Percentiles rank a stretch among this genome's conserved stretches.
phyloP scores from a whole-genome alignment of 2,888 invertebrate genomes.

The Andrena haemorrhoa region DNA sequence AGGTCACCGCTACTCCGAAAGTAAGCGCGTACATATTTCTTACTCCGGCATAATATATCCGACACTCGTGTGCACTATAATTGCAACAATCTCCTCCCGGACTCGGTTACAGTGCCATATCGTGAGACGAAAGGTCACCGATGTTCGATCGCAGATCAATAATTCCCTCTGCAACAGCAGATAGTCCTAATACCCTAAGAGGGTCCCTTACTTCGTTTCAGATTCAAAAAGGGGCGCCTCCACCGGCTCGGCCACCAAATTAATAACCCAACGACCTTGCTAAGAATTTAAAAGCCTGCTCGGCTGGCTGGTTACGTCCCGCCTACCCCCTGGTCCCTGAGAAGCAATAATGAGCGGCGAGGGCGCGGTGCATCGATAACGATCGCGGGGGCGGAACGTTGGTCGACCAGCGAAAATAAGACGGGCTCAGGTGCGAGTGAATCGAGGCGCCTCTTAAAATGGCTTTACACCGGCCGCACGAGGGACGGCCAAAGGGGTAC shows the following conservation, averaged over 20 bases:
- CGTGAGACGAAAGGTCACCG: background rate
- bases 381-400: background rate
- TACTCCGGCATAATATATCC: too few relatives aligned
- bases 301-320: background rate
- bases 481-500: constrained; percentile 33
- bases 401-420: constrained; percentile 7
- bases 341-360: background rate
- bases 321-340: background rate
- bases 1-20: too few relatives aligned
- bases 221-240: constrained; percentile 37
- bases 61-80: too few relatives aligned
- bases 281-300: background rate
- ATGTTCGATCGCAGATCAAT: constrained; percentile 36
- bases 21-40: too few relatives aligned
- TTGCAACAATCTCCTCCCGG: too few relatives aligned
- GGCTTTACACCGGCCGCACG: constrained; percentile 42
- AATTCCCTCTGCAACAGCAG: constrained; percentile 34
- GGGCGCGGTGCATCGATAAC: background rate
- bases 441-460: constrained; percentile 16
- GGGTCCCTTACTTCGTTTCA: constrained; percentile 6
- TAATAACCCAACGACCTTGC: constrained; percentile 12
- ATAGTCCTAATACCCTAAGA: constrained; percentile 1
- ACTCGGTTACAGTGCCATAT: too few relatives aligned
- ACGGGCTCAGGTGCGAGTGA: constrained; percentile 38
- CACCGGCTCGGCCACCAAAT: background rate